Percentiles rank a stretch among this genome's conserved stretches.
phyloP scores from a whole-genome alignment of 2,113 vertebrate species.

The Gorilla gorilla region DNA sequence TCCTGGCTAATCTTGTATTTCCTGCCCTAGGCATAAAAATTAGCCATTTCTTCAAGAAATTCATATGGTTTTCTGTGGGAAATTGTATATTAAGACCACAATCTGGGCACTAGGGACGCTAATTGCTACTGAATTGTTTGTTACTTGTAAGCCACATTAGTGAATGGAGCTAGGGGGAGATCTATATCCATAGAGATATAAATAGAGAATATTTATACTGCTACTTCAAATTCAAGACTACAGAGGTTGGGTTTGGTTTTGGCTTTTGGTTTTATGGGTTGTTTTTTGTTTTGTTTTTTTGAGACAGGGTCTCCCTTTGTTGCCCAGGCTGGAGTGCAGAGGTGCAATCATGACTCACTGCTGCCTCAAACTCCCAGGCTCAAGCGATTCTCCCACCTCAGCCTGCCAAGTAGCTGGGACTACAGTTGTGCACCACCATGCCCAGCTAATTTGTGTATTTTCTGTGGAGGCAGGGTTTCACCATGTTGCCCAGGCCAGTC shows the following conservation, averaged over 20 bases:
- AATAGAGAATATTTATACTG: background rate
- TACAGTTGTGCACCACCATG: too few species aligned
- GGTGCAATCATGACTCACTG: too few species aligned
- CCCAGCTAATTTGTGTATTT: too few species aligned
- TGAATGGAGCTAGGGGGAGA: background rate
- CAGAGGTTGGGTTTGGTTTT: background rate
- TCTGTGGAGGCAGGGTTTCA: too few species aligned
- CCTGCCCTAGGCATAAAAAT: background rate
- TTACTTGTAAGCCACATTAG: background rate
- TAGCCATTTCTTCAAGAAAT: background rate
- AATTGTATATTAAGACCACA: background rate
- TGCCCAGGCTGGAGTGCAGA: too few species aligned
- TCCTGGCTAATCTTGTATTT: background rate
- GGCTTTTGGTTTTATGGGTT: background rate
- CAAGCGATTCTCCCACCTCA: too few species aligned
- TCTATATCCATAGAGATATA: background rate
- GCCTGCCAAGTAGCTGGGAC: too few species aligned
- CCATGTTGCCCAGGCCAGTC: too few species aligned
- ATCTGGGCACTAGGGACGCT: background rate
- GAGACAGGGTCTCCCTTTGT: too few species aligned
- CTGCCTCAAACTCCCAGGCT: too few species aligned
- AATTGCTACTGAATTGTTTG: background rate
- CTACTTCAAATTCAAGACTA: conserved; percentile 4
- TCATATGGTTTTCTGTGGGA: background rate
- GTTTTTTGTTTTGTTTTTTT: too few species aligned